Evolutionary conservation across 2,113 vertebrate species (phyloP).

Genomic region (Excalfactoria chinensis): DNA sequence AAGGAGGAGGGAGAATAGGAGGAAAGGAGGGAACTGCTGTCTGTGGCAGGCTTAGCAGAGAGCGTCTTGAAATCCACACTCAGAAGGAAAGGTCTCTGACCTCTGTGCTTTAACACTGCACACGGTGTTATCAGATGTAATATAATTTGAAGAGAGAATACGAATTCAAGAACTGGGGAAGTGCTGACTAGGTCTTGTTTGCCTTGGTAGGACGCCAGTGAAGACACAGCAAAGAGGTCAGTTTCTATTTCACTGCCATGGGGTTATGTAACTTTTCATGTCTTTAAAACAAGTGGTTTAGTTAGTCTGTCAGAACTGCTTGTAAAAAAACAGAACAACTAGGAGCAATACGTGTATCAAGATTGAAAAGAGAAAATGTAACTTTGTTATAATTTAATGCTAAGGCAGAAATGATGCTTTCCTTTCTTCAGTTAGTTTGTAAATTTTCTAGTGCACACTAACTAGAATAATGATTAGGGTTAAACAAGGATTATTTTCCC

Average conservation of each 20-base stretch:
- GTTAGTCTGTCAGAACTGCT: not conserved
- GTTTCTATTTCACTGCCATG: not conserved
- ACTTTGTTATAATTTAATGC: not conserved
- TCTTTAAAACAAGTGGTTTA: not conserved
- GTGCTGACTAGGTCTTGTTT: not conserved
- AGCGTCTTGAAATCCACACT: not conserved
- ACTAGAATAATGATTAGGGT: not conserved
- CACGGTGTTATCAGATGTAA: not conserved
- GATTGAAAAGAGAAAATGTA: not conserved
- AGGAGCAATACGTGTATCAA: not conserved
- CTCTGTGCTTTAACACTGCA: not conserved
- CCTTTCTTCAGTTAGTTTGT: not conserved
- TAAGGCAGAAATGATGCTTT: not conserved
- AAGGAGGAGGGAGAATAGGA: not conserved
- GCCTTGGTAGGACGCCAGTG: not conserved
- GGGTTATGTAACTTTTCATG: not conserved
- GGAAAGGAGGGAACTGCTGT: not conserved
- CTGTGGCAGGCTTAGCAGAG: not conserved
- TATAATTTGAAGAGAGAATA: not conserved
- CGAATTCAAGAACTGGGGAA: not conserved
- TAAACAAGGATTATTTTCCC: not conserved
- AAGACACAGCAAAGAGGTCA: not conserved
- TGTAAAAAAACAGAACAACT: not conserved
- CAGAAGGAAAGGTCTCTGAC: not conserved
- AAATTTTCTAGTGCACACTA: not conserved